These are phyloP conservation scores for Andricus curvator DNA, from an alignment of 2,888 invertebrate genomes.

Conservation along the genomic window DNA sequence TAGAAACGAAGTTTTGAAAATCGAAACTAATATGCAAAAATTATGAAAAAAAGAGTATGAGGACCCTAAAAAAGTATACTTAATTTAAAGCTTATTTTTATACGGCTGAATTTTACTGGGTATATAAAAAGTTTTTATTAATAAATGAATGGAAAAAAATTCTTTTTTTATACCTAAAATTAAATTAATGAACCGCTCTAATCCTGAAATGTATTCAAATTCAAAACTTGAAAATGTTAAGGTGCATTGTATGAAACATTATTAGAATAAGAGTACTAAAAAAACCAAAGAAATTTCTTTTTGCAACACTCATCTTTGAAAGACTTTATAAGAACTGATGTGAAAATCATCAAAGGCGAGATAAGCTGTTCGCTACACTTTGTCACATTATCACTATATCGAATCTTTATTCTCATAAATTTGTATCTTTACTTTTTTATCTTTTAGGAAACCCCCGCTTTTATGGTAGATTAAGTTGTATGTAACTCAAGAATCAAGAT, in stretches of 20 bases:
- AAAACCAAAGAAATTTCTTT: neutral
- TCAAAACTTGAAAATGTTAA: no score
- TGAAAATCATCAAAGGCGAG: neutral
- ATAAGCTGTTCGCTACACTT: neutral
- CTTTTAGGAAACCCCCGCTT: neutral
- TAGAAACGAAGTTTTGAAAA: no score
- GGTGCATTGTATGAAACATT: neutral
- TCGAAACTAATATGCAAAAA: no score
- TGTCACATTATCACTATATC: neutral
- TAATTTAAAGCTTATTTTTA: no score
- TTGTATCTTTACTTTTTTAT: neutral
- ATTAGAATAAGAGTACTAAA: neutral
- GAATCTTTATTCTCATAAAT: neutral
- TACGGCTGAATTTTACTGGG: no score
- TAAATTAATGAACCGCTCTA: no score
- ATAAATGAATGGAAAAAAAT: no score
- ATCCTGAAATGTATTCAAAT: no score
- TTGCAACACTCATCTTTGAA: neutral
- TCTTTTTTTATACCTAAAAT: no score
- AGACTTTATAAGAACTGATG: neutral
- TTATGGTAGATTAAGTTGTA: neutral
- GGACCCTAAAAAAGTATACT: no score
- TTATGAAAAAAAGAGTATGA: no score
- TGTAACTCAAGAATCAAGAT: neutral
- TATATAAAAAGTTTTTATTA: no score